phyloP scores from a whole-genome alignment of 2,797 vertebrate genomes.

The Artibeus jamaicensis region DNA sequence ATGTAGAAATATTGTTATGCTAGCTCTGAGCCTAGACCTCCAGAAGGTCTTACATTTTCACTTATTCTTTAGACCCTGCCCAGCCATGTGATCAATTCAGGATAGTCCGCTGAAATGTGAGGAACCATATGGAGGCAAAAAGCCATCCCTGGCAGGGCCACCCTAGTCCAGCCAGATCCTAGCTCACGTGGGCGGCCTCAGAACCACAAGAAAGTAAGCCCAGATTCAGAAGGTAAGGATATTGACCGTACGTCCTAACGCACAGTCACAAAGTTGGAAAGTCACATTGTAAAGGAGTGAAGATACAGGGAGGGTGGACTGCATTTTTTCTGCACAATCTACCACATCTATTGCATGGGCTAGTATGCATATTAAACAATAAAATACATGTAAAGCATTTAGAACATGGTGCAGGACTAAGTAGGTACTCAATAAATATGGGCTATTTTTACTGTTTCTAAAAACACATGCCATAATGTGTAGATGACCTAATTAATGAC shows the following conservation, averaged over 20 bases:
- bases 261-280: neutral
- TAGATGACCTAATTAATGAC: neutral
- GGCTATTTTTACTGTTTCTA: neutral
- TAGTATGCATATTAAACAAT: neutral
- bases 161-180: neutral
- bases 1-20: neutral
- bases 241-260: neutral
- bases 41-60: neutral
- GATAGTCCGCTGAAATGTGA: neutral
- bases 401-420: neutral
- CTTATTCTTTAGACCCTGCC: neutral
- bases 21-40: neutral
- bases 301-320: neutral
- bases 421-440: neutral
- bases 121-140: neutral
- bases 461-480: neutral
- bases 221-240: neutral
- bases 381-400: neutral
- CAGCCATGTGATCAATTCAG: neutral
- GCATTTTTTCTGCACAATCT: neutral
- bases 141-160: neutral
- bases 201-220: neutral
- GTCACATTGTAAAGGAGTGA: neutral
- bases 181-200: neutral
- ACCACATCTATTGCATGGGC: neutral